phyloP scores from a whole-genome alignment of 2,797 vertebrate species.

The Sebastes vulpes region DNA sequence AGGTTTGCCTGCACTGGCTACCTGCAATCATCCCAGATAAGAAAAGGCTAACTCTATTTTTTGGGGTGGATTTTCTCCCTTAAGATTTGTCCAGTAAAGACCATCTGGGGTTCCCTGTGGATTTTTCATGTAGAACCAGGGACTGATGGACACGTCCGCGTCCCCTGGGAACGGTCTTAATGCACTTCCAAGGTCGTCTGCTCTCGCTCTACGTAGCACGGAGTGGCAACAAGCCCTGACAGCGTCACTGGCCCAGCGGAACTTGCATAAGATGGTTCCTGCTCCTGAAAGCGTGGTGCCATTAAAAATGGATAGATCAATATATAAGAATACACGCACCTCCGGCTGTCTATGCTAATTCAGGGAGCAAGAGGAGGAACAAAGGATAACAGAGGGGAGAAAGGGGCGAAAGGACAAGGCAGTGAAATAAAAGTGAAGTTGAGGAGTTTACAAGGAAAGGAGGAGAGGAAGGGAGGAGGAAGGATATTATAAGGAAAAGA shows the following conservation, averaged over 20 bases:
- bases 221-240: slow-evolving; percentile 68
- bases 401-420: slow-evolving; percentile 28
- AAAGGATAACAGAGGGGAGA: slow-evolving; percentile 36
- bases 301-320: slow-evolving; percentile 81
- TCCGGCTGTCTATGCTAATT: slow-evolving; percentile 65
- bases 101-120: neutral
- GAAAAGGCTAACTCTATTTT: neutral
- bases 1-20: neutral
- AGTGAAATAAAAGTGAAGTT: slow-evolving; percentile 8
- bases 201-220: slow-evolving; percentile 53
- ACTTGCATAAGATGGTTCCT: slow-evolving; percentile 59
- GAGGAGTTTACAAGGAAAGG: slow-evolving; percentile 5
- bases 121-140: slow-evolving; percentile 37
- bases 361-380: slow-evolving; percentile 26
- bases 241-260: slow-evolving; percentile 61
- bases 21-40: neutral
- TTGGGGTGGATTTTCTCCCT: neutral
- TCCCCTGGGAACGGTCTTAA: slow-evolving; percentile 63
- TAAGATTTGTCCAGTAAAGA: slow-evolving; percentile 12
- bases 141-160: slow-evolving; percentile 48
- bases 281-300: slow-evolving; percentile 45
- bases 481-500: neutral
- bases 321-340: slow-evolving; percentile 67
- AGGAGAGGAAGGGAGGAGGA: neutral
- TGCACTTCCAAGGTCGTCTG: slow-evolving; percentile 74